Base-by-base conservation (phyloP, 2,113 vertebrate genomes). In the Globicephala melas region DNA sequence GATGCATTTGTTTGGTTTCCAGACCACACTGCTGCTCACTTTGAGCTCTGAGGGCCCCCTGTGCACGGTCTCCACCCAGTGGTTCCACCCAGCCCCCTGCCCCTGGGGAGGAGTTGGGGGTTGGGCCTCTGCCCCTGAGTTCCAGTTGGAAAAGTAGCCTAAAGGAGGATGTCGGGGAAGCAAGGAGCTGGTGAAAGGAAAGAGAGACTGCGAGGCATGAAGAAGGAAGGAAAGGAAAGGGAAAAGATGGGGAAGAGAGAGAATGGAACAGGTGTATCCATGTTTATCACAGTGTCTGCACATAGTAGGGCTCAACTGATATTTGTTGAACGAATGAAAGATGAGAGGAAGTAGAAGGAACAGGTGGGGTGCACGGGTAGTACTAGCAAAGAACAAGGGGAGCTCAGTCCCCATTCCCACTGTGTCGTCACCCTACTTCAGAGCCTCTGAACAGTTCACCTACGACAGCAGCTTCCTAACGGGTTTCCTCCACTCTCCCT, bases 211-310 rank as follows among this genome's bases (percentile, higher is more conserved):
- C 76, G 5, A 50, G 58, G n/a, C 31, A 21, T 5, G 21, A 70
- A 31, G 76, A 65, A 87, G 53, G n/a, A 25, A 62, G 53, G 33
- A 53, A 25, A 47, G 26, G 65, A 81, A 55, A 33, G 41, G 55
- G 50, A 14, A 10, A 41, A 62, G 12, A 41, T 25, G 36, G 70
- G 41, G 31, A 14, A 21, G 74, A 79, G 67, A 67, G 38, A 62
- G 84, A 25, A 12, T 0, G 10, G 26, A 63, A 55, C 5, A 12
- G 53, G 33, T n/a, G 18, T 14, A 1, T 31, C 36, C 3, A 0
- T 36, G 31, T 36, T 58, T 50, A 63, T 50, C 14, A 9, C 8
- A 33, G 1, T 25, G 28, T 65, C 77, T 86, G 38, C 65, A 21
- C 25, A 7, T 15, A 36, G 58, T 6, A 23, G 9, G 44, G 41